These are phyloP conservation scores for Anarsia innoxiella DNA, from an alignment of 2,888 invertebrate species.

Conservation along the genomic window DNA sequence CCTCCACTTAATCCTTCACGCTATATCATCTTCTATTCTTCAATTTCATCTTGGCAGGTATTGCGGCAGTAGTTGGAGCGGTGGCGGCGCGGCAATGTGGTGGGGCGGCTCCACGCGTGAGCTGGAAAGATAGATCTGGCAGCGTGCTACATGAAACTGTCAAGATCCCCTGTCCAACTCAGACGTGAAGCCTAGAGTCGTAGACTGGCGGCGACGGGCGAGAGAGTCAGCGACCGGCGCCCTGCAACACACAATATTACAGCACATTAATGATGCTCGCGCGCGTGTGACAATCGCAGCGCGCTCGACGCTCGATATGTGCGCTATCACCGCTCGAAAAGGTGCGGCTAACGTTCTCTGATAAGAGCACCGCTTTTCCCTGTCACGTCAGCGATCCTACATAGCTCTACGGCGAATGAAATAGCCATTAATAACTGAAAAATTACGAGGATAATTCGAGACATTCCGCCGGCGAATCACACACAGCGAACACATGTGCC, in stretches of 20 bases:
- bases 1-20: conserved; percentile 74
- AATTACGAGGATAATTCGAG: conserved; percentile 38
- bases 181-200: conserved; percentile 66
- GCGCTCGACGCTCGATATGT: conserved; percentile 45
- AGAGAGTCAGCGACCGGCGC: conserved; percentile 3
- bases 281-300: conserved; percentile 51
- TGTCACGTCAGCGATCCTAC: conserved; percentile 56
- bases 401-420: conserved; percentile 46
- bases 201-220: too few species aligned
- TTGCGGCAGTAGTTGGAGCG: background rate
- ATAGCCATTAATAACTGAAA: conserved; percentile 27
- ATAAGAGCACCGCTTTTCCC: conserved; percentile 68
- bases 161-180: conserved; percentile 76
- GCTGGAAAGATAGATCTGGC: conserved; percentile 78
- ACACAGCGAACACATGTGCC: conserved; percentile 55
- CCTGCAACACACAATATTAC: conserved; percentile 38
- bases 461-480: conserved; percentile 29
- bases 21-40: conserved; percentile 18
- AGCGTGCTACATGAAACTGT: conserved; percentile 62
- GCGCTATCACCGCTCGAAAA: conserved; percentile 66
- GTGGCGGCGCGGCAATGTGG: background rate
- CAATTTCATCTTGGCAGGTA: background rate
- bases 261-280: conserved; percentile 24
- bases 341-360: conserved; percentile 69
- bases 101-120: conserved; percentile 60